Conservation (phyloP, 2,113 vertebrate species). For the Irena cyanogastra region DNA sequence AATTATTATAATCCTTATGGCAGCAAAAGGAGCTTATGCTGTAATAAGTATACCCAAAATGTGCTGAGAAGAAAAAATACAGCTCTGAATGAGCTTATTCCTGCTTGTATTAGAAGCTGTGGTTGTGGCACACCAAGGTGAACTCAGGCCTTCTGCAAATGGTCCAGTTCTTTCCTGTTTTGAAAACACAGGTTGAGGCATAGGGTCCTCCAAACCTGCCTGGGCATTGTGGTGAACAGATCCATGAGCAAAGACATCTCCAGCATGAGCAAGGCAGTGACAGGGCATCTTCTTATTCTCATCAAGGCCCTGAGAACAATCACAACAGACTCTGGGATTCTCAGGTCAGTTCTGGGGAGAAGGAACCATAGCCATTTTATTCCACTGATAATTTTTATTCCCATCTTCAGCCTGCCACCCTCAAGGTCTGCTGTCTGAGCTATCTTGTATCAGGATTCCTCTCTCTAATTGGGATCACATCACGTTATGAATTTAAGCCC, state of each 20-base stretch:
- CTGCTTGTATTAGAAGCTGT: not conserved
- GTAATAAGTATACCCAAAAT: not conserved
- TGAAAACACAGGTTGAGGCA: not conserved
- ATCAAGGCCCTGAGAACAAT: not conserved
- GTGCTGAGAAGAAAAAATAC: not conserved
- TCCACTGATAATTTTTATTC: not conserved
- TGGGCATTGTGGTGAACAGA: not conserved
- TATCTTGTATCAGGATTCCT: not conserved
- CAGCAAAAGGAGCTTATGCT: not conserved
- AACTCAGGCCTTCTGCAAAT: not conserved
- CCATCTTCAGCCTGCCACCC: not conserved
- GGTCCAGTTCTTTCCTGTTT: not conserved
- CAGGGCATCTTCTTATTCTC: not conserved
- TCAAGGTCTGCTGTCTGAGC: not conserved
- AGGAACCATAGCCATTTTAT: not conserved
- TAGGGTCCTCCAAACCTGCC: not conserved
- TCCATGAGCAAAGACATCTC: not conserved
- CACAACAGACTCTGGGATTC: not conserved
- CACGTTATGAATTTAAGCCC: not conserved
- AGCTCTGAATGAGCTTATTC: not conserved
- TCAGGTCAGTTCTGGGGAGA: not conserved
- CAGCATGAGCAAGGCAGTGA: not conserved
- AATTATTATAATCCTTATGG: not conserved
- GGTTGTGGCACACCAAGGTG: not conserved
- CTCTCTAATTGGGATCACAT: not conserved